A percentile compares a stretch with the other conserved stretches of the same genome.
These are phyloP conservation scores for Bombus balteatus DNA, from an alignment of 1,140 invertebrate species.

Conservation along the genomic window DNA sequence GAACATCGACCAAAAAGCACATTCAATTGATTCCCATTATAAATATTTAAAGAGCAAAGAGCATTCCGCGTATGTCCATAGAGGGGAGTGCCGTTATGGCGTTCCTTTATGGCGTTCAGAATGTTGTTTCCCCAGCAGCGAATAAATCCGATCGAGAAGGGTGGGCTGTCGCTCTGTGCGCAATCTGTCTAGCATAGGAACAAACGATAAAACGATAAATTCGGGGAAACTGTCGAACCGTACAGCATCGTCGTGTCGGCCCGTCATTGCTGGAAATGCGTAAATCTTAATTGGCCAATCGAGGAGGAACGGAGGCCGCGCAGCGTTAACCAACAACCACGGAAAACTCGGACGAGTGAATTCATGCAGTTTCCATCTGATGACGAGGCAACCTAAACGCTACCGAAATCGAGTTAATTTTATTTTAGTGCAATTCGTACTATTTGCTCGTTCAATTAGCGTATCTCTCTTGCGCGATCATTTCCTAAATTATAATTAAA, in stretches of 20 bases:
- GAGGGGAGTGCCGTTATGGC: background rate
- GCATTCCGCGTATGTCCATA: background rate
- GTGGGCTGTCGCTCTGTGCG: constrained; percentile 7
- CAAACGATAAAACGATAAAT: constrained; percentile 66
- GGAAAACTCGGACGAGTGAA: constrained; percentile 21
- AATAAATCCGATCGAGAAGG: constrained; percentile 48
- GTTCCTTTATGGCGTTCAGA: constrained; percentile 15
- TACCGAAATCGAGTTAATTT: background rate
- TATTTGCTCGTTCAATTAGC: background rate
- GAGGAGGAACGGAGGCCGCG: background rate
- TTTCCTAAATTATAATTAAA: background rate
- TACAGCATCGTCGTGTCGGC: constrained; percentile 38
- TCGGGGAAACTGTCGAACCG: constrained; percentile 33
- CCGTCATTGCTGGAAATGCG: constrained; percentile 52
- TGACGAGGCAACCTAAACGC: background rate
- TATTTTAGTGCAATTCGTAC: background rate
- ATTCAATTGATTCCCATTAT: background rate
- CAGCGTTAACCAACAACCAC: background rate
- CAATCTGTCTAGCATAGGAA: constrained; percentile 22
- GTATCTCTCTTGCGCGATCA: background rate
- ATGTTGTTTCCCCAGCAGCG: constrained; percentile 33
- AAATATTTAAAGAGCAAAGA: background rate
- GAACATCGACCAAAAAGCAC: background rate
- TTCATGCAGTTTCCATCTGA: background rate
- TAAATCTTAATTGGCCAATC: constrained; percentile 70